Base-by-base conservation (phyloP, 2,113 vertebrate species). In the Macquaria ambigua region DNA sequence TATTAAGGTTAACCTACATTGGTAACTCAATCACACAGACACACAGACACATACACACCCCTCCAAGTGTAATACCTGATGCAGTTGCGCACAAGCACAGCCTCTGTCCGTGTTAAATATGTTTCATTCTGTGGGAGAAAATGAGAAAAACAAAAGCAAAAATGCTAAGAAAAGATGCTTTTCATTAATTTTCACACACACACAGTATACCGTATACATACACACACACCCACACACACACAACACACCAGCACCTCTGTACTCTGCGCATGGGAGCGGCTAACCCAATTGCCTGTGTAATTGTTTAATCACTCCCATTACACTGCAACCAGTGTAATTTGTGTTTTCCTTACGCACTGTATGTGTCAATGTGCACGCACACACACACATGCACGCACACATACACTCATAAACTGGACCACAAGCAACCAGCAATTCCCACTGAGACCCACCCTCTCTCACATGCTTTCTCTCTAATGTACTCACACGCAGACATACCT, bases 291-390 rank as follows among this genome's bases (percentile, higher is more conserved):
- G 93, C 87, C 93, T 93, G 94, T 91, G 90, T 95, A 95, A 96
- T 94, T 94, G 91, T 94, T 94, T 95, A 93, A 96, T 95, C 94
- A 91, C 91, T 93, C 81, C 93, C 92, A 94, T 95, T 94, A 94
- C 90, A 94, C 86, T 41, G 67, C 91, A 92, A 93, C 92, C 86
- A 89, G 89, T 86, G 91, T 92, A 94, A 95, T 95, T 93, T 90
- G 82, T 92, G 87, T 92, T 94, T 92, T 93, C 87, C 81, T 66
- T 89, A 55, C 76, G 37, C 59, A 28, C 53, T 72, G 83, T 61
- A 64, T 64, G 72, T 83, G 71, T 82, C 28, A 8, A 48, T 72
- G 61, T 50, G 52, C 56, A 20, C 6, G 15, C 64, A 74, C 78
- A 37, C 34, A 75, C 52, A 6, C n/a, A 37, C 61, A 23, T 68